These are phyloP conservation scores for Trogon surrucura DNA, from an alignment of 2,113 vertebrate genomes.

Conservation along the genomic window DNA sequence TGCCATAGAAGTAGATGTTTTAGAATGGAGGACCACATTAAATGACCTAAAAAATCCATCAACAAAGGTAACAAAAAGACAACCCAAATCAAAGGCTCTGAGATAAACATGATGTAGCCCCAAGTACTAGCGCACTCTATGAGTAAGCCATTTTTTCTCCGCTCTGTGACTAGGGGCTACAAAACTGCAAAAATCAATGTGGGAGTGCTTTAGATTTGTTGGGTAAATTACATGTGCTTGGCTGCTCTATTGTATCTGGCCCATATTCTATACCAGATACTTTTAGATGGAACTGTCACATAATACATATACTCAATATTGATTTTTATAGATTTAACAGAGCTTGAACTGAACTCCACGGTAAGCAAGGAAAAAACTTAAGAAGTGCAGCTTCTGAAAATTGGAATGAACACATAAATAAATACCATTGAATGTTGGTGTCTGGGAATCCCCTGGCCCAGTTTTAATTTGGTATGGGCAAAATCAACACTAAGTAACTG, in stretches of 20 bases:
- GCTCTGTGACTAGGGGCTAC: slow-evolving; percentile 89
- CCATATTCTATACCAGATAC: slow-evolving; percentile 85
- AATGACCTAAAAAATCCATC: slow-evolving; percentile 88
- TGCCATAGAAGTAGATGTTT: slow-evolving; percentile 46
- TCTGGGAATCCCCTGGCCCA: neutral
- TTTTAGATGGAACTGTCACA: slow-evolving; percentile 86
- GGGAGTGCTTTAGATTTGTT: slow-evolving; percentile 84
- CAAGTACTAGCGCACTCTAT: slow-evolving; percentile 85
- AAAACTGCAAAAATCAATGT: slow-evolving; percentile 92
- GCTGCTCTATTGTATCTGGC: slow-evolving; percentile 88
- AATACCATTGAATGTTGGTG: neutral
- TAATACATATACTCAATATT: slow-evolving; percentile 86
- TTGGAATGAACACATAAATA: neutral
- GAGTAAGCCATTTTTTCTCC: slow-evolving; percentile 85
- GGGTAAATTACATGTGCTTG: slow-evolving; percentile 90
- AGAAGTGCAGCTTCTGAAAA: slow-evolving; percentile 53
- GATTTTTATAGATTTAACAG: slow-evolving; percentile 90
- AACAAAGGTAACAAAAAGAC: slow-evolving; percentile 77
- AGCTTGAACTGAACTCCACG: slow-evolving; percentile 76
- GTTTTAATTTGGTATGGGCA: neutral
- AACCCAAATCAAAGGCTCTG: slow-evolving; percentile 82
- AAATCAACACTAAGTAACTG: neutral
- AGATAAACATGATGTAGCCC: slow-evolving; percentile 82
- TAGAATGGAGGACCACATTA: slow-evolving; percentile 35
- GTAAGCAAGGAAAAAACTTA: slow-evolving; percentile 65